phyloP scores from a whole-genome alignment of 2,888 invertebrate genomes.

The Drosophila ezoana region DNA sequence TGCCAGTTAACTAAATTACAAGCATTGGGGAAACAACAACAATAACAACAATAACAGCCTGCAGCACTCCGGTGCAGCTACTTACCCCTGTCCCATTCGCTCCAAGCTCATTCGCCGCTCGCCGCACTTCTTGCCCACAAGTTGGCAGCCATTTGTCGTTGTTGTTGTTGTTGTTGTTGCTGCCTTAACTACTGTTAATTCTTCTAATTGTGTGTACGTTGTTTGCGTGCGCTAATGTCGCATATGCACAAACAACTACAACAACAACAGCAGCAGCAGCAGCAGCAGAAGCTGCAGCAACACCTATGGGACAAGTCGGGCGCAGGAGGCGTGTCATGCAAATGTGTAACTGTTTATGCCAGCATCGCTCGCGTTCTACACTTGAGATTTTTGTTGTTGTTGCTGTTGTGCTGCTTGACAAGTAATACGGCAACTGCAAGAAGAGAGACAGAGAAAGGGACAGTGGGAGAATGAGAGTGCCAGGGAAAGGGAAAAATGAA shows the following conservation, averaged over 20 bases:
- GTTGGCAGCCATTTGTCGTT: conserved; percentile 16
- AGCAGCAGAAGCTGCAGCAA: conserved; percentile 18
- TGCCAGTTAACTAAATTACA: conserved; percentile 63
- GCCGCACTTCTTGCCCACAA: conserved; percentile 49
- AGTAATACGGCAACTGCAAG: conserved; percentile 41
- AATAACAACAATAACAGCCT: conserved; percentile 32
- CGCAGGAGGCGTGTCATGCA: conserved; percentile 56
- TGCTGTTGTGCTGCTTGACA: conserved; percentile 56
- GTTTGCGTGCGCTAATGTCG: conserved; percentile 80
- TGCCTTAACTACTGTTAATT: conserved; percentile 79
- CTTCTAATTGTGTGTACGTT: conserved; percentile 79
- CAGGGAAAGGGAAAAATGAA: neutral
- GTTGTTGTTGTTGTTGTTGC: conserved; percentile 37
- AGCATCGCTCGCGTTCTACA: conserved; percentile 33
- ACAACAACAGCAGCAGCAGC: conserved; percentile 27
- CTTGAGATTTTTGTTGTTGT: conserved; percentile 57
- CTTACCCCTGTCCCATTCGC: conserved; percentile 4
- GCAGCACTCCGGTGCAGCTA: conserved; percentile 12
- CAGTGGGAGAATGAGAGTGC: neutral
- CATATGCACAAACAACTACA: conserved; percentile 67
- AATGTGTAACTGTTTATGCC: conserved; percentile 77
- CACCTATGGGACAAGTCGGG: conserved; percentile 28
- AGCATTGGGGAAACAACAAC: conserved; percentile 53
- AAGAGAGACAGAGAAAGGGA: conserved; percentile 3
- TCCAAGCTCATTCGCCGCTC: conserved; percentile 6